Evolutionary conservation across 2,113 vertebrate species (phyloP).

Genomic region (Phaetusa simplex): DNA sequence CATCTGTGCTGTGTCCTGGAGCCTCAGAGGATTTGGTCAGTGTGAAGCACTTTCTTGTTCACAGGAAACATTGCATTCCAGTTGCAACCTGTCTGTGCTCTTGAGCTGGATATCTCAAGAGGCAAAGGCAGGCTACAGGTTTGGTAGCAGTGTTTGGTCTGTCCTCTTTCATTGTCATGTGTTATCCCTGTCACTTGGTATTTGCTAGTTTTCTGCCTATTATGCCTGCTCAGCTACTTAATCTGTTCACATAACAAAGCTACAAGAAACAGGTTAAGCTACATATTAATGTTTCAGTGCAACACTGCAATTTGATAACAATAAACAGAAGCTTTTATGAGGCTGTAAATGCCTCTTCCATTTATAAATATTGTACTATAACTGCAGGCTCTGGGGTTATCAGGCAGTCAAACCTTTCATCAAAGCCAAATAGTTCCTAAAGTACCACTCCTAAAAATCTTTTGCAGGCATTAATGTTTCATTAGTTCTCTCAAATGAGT

Average conservation of each 20-base stretch:
- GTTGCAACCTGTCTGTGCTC: neutral
- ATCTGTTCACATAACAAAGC: neutral
- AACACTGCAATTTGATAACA: slow-evolving; percentile 57
- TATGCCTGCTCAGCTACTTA: neutral
- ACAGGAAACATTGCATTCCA: neutral
- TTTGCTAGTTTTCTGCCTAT: neutral
- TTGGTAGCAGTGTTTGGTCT: neutral
- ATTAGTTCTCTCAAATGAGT: slow-evolving; percentile 50
- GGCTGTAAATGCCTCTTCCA: slow-evolving; percentile 59
- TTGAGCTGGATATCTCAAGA: neutral
- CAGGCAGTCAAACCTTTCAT: slow-evolving; percentile 59
- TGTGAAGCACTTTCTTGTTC: neutral
- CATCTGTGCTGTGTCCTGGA: neutral
- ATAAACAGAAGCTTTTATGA: slow-evolving; percentile 65
- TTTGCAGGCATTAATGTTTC: slow-evolving; percentile 65
- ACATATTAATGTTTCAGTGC: slow-evolving; percentile 54
- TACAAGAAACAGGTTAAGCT: slow-evolving; percentile 39
- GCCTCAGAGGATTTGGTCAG: neutral
- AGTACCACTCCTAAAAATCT: slow-evolving; percentile 59
- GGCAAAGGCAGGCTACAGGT: neutral
- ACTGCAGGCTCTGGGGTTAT: slow-evolving; percentile 60
- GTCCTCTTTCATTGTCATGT: neutral
- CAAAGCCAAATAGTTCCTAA: slow-evolving; percentile 66
- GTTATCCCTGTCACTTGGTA: neutral
- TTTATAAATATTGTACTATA: slow-evolving; percentile 69